phyloP scores from a whole-genome alignment of 2,113 vertebrate species.

The Entomyzon cyanotis region DNA sequence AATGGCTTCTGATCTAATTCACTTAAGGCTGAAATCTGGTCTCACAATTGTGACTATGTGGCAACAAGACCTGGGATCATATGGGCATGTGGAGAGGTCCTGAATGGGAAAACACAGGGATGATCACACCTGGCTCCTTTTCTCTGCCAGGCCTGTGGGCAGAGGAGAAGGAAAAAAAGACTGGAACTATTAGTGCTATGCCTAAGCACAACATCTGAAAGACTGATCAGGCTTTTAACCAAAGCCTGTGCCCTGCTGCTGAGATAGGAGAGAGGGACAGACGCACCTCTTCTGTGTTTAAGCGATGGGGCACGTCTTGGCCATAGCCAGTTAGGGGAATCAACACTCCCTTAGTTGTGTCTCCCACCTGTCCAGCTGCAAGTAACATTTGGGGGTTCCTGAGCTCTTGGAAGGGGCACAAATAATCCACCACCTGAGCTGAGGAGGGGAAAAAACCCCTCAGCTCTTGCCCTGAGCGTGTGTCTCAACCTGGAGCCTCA shows the following conservation, averaged over 20 bases:
- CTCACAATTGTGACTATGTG: background rate
- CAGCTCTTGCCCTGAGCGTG: background rate
- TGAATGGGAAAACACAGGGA: background rate
- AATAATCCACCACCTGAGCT: background rate
- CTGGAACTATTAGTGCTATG: background rate
- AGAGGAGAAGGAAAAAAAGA: background rate
- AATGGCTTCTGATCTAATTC: constrained; percentile 55
- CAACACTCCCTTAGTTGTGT: background rate
- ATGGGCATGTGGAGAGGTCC: background rate
- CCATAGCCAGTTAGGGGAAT: background rate
- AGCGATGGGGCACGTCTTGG: background rate
- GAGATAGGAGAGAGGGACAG: background rate
- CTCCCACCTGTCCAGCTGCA: background rate
- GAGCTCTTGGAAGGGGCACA: background rate
- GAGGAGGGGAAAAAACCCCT: background rate
- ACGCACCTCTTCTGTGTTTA: background rate
- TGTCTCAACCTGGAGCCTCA: background rate
- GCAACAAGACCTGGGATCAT: background rate
- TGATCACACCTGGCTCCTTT: background rate
- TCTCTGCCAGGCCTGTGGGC: background rate
- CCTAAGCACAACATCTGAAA: background rate
- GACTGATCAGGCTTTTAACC: background rate
- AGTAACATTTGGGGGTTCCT: background rate
- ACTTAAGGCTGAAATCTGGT: background rate
- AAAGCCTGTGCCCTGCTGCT: background rate